Conservation (phyloP, 1,140 invertebrate species). For the Cydia splendana region DNA sequence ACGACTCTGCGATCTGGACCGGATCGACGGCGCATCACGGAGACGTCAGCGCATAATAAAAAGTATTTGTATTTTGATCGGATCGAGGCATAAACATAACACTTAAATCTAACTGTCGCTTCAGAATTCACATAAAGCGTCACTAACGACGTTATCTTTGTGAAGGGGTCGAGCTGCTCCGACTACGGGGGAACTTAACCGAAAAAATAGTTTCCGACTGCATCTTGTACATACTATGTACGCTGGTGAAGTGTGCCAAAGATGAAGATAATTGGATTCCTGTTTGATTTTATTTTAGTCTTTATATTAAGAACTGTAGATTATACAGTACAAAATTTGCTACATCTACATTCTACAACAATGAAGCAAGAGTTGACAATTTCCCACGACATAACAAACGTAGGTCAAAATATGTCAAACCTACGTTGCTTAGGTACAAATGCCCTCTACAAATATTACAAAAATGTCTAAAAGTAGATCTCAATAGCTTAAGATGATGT, state of each 20-base stretch:
- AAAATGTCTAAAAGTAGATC: too few relatives aligned
- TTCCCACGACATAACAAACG: too few relatives aligned
- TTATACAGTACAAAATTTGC: too few relatives aligned
- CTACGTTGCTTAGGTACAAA: too few relatives aligned
- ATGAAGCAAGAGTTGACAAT: too few relatives aligned
- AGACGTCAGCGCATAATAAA: not conserved
- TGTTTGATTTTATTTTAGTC: not conserved
- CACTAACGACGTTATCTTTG: conserved; percentile 68
- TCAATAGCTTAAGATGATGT: not conserved
- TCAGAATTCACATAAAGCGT: conserved; percentile 56
- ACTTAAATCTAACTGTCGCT: conserved; percentile 60
- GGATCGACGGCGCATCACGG: too few relatives aligned
- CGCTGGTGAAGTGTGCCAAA: conserved; percentile 13
- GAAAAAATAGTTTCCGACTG: conserved; percentile 73
- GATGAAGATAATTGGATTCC: not conserved
- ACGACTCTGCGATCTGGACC: too few relatives aligned
- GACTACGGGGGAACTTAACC: conserved; percentile 65
- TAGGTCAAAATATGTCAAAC: too few relatives aligned
- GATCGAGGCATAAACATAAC: conserved; percentile 22
- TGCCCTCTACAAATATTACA: too few relatives aligned
- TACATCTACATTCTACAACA: too few relatives aligned
- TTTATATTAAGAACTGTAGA: too few relatives aligned
- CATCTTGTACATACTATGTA: conserved; percentile 54
- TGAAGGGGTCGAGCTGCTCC: conserved; percentile 58
- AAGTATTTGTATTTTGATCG: conserved; percentile 10